Evolutionary conservation across 2,113 vertebrate genomes (phyloP), one percentile per base, ranked within the genome.

Genomic region (Onychorhynchus coronatus): DNA sequence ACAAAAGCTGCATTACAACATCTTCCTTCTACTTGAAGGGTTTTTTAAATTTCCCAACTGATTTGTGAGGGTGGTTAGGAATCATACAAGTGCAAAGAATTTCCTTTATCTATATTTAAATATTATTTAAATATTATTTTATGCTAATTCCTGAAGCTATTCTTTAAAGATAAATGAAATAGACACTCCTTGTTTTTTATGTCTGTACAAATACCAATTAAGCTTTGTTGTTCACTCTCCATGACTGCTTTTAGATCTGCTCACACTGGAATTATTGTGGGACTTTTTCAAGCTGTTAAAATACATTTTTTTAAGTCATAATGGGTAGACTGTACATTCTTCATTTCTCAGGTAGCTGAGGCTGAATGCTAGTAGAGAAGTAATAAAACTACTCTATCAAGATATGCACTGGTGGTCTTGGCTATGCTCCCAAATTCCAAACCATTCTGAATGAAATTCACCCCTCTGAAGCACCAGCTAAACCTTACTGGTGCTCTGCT

Each of bases 41-140:
- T 59, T 86, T 72, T 89, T 75, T 22, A 44, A 5, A 1, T 85
- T 91, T 91, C 53, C 31, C 62, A 74, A 3, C 16, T 66, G 77
- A 67, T 56, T 79, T 85, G 41, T 66, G 42, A 88, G 17, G 18
- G 21, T 65, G 35, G 17, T 70, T 90, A 85, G 79, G 61, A 79
- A 50, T 86, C 65, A 63, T 19, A 67, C 0, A 7, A 93, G 10
- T 74, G 20, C 35, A 86, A 80, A 95, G 30, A 71, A 74, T 92
- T 92, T 46, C 25, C 14, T 77, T 94, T 68, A 75, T 74, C 41
- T 68, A 71, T n/a, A 63, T 35, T 80, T 86, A 80, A 91, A 88
- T 94, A 79, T 74, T 77, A 74, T 91, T 94, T 63, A 63, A 50
- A 91, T 93, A 79, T 77, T 77, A 70, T 91, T 94, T 93, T 63